Base-by-base conservation (phyloP, 2,888 invertebrate species). In the Rhagium mordax region DNA sequence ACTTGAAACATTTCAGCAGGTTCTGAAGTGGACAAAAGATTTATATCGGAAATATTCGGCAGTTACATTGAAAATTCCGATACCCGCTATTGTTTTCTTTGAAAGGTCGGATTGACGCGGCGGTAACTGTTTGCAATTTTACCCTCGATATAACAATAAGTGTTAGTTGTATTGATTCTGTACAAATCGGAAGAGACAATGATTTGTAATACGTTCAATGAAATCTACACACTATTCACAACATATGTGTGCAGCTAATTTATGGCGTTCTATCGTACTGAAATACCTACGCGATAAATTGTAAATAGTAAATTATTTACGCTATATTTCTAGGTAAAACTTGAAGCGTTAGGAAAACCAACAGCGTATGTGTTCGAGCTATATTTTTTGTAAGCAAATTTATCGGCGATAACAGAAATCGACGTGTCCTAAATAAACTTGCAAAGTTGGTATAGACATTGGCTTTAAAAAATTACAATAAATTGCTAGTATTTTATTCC, bases 81-180 rank as follows among this genome's bases (percentile, higher is more conserved):
- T 48, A 21, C 20, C 29, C 18, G 18, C 64, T 51, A n/a, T 64
- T 64, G 48, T 49, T 51, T 49, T 64, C 64, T 64, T 64, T 51
- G 51, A 21, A 16, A 15, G 24, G 20, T n/a, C 18, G 29, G 64
- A 49, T 64, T 41, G 64, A 49, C 64, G 51, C 49, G 49, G 49
- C 27, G 51, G 48, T 61, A 64, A 64, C 64, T 51, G 64, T 49
- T 64, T 51, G 47, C 51, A 64, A 51, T 64, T 64, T 64, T 24
- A 61, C 61, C 47, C 61, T 61, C 61, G 21, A 64, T 51, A 41
- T 49, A 64, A 64, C 64, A 64, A 64, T 64, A 41, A 49, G 21
- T 29, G 33, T 48, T 61, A 47, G 47, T 47, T 21, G 61, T 24
- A 61, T 61, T 29, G 61, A 47, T 61, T 48, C 20, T n/a, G 20